Evolutionary conservation across 2,888 invertebrate genomes (phyloP), one percentile per base, ranked within the genome.

Genomic region (Tillus elongatus): DNA sequence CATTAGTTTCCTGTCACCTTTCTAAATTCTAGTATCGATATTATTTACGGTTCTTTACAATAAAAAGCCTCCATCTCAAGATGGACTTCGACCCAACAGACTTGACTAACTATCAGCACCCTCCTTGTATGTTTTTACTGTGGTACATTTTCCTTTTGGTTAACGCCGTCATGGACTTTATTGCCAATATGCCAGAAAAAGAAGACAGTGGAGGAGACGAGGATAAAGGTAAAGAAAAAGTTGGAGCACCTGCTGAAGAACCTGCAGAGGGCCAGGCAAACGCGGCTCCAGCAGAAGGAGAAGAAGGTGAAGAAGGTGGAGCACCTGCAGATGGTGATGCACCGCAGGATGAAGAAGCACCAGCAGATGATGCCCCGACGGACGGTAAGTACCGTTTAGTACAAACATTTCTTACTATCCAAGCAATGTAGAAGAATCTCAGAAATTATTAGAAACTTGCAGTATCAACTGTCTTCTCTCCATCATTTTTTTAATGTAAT

Each of bases 81-180:
- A 19, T 19, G 24, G 6, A 6, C 6, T 19, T 19, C 24, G 24
- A 19, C n/a, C 6, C n/a, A 8, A 6, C n/a, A n/a, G 24, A 19
- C 24, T 19, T 19, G 24, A 8, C 24, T 8, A 19, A 19, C n/a
- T 19, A 19, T n/a, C 6, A 19, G n/a, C 24, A 19, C n/a, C 24
- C 24, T 6, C 24, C 24, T 6, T 19, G 24, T n/a, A 19, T 19
- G 24, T 19, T 19, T n/a, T 8, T n/a, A 6, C 24, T 19, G 24
- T 19, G 6, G 6, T 19, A n/a, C 6, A n/a, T 19, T 6, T 19
- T 8, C 24, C 6, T 19, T 8, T n/a, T 19, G 6, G 24, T 19
- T 19, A 19, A 19, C 24, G 24, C 24, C 24, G n/a, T 19, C 24
- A n/a, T n/a, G n/a, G n/a, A n/a, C n/a, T n/a, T n/a, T n/a, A 19